These are phyloP conservation scores for Conistra vaccinii DNA, from an alignment of 2,888 invertebrate species.

Conservation along the genomic window DNA sequence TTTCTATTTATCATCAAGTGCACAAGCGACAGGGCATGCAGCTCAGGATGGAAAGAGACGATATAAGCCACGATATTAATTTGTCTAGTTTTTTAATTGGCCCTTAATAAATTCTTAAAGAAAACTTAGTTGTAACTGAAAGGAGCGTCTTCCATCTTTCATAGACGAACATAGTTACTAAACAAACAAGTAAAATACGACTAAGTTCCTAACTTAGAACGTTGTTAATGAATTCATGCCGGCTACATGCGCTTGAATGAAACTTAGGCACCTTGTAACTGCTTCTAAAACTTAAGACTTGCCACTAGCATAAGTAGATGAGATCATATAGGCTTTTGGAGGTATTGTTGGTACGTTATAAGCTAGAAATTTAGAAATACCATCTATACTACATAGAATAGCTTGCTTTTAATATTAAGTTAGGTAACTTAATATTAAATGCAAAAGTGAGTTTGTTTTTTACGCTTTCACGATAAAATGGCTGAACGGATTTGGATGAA, in stretches of 20 bases:
- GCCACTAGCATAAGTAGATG: background rate
- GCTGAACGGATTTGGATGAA: no score
- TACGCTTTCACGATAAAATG: no score
- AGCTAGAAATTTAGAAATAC: background rate
- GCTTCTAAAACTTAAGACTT: slow-evolving; percentile 34
- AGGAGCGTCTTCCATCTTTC: background rate
- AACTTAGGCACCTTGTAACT: slow-evolving; percentile 33
- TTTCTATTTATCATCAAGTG: no score
- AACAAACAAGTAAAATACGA: slow-evolving; percentile 27
- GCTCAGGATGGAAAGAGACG: no score
- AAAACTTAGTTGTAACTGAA: background rate
- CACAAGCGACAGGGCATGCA: no score
- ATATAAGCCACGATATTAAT: no score
- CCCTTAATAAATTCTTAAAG: background rate
- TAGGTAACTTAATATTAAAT: no score
- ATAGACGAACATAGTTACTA: background rate
- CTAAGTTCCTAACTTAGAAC: slow-evolving; percentile 22
- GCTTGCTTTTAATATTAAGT: no score
- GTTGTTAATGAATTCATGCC: slow-evolving; percentile 54
- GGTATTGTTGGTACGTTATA: background rate
- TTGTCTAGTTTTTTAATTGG: background rate
- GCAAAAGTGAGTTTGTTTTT: no score
- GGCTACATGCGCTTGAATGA: slow-evolving; percentile 35
- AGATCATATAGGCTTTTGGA: slow-evolving; percentile 10
- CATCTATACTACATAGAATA: no score